Percentiles rank a stretch among this genome's conserved stretches.
Evolutionary conservation across 92 coral and sea anemone genomes (phyloP).

Genomic region (Epizoanthus illoricatus): DNA sequence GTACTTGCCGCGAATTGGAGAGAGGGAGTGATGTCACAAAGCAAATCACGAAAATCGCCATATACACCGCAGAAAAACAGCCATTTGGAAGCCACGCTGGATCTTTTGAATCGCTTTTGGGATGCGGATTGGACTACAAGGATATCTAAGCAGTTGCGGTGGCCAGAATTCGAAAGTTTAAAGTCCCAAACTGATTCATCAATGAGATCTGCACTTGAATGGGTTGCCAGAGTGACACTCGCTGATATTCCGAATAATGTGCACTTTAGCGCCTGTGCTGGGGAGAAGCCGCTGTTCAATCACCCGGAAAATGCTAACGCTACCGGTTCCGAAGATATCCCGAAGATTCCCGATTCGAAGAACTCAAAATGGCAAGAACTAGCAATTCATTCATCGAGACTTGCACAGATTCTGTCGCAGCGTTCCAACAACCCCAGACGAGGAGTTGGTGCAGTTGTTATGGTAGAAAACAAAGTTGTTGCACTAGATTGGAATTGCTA

Average conservation of each 20-base stretch:
- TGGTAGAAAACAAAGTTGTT: slow-evolving; percentile 63
- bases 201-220: slow-evolving; percentile 50
- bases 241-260: slow-evolving; percentile 59
- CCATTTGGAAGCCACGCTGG: slow-evolving; percentile 11
- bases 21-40: slow-evolving; percentile 33
- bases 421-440: slow-evolving; percentile 80
- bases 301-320: slow-evolving; percentile 12
- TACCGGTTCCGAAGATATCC: neutral
- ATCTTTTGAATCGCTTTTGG: slow-evolving; percentile 52
- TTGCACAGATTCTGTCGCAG: slow-evolving; percentile 74
- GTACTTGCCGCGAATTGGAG: slow-evolving; percentile 59
- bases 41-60: slow-evolving; percentile 47
- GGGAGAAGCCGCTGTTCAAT: slow-evolving; percentile 6
- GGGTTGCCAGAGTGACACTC: slow-evolving; percentile 59
- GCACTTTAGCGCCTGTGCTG: slow-evolving; percentile 31
- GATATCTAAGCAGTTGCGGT: slow-evolving; percentile 37
- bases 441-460: slow-evolving; percentile 85
- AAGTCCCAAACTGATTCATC: slow-evolving; percentile 11
- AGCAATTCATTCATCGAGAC: slow-evolving; percentile 70
- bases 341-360: slow-evolving; percentile 32
- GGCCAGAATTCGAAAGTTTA: slow-evolving; percentile 65
- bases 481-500: slow-evolving; percentile 87
- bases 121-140: slow-evolving; percentile 50
- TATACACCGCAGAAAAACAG: slow-evolving; percentile 42
- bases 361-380: slow-evolving; percentile 65